Percentiles rank a stretch among this genome's conserved stretches.
These are phyloP conservation scores for Zygogramma bicolorata DNA, from an alignment of 2,888 invertebrate genomes.

Conservation along the genomic window DNA sequence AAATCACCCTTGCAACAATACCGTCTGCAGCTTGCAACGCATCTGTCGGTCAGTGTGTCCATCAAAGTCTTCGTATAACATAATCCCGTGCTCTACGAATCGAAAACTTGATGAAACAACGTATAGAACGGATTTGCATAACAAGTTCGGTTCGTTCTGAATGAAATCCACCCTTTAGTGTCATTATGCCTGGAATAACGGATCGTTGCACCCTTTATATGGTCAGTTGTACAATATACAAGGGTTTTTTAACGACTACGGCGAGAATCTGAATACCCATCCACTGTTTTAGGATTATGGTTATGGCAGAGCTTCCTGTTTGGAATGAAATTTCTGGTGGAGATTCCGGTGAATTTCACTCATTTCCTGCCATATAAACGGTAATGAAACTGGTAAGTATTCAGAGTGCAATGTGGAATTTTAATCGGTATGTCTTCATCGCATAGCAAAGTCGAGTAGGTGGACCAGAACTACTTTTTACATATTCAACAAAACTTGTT, in stretches of 20 bases:
- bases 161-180: slow-evolving; percentile 28
- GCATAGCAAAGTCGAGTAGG: background rate
- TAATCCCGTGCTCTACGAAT: background rate
- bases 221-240: slow-evolving; percentile 27
- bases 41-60: slow-evolving; percentile 1
- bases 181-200: slow-evolving; percentile 22
- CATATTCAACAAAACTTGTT: background rate
- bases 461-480: background rate
- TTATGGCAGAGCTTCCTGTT: background rate
- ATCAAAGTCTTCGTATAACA: background rate
- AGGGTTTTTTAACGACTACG: slow-evolving; percentile 27
- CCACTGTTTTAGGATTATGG: background rate
- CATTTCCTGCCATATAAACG: background rate
- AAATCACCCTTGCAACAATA: background rate
- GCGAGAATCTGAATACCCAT: background rate
- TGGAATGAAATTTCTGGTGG: background rate
- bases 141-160: slow-evolving; percentile 22
- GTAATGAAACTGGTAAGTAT: background rate
- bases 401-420: background rate
- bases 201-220: slow-evolving; percentile 34
- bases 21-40: background rate
- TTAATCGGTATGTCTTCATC: background rate
- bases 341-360: background rate
- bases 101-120: background rate
- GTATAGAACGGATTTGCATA: slow-evolving; percentile 25